Base-by-base conservation (phyloP, 2,797 vertebrate genomes). In the Sarcoramphus papa region DNA sequence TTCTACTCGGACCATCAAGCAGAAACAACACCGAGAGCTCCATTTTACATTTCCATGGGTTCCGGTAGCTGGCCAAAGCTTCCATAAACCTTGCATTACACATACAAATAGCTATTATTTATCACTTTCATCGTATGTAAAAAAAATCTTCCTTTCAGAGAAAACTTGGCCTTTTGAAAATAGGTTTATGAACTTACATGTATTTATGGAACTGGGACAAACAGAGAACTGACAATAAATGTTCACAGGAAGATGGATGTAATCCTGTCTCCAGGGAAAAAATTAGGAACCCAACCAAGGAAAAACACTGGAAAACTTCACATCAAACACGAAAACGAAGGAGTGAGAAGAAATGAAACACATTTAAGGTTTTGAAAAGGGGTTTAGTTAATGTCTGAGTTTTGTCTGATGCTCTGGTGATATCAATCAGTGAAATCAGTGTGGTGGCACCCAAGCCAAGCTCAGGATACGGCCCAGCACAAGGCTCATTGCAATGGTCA, bases 221-320 rank as follows among this genome's bases (percentile, higher is more conserved):
- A 35, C 25, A 91, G 83, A 74, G 91, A 83, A 81, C 91, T 78
- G 57, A 90, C 67, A 48, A 6, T 62, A 94, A 89, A 78, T 51
- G n/a, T 47, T 85, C 20, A 3, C 92, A 57, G 94, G 73, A 88
- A 95, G 88, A 81, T 63, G 87, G 92, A 95, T 94, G 87, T 27
- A 94, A 54, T 62, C 79, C 93, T 37, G 47, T 92, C 95, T 65
- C 96, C 73, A 22, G 80, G 12, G 92, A 51, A 76, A 94, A 91
- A 90, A 43, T 12, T 79, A 86, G 92, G 67, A 91, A 92, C 60
- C 75, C 80, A 78, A 62, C 56, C 74, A 93, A 79, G 94, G 79
- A 57, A 92, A 96, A 94, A 70, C 72, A 59, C 78, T 76, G 78
- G 81, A 93, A 95, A 93, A 90, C 89, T 65, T 88, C 91, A 94